Evolutionary conservation across 64 coral and sea anemone genomes (phyloP), one percentile per base, ranked within the genome.

Genomic region (Pocillopora verrucosa): DNA sequence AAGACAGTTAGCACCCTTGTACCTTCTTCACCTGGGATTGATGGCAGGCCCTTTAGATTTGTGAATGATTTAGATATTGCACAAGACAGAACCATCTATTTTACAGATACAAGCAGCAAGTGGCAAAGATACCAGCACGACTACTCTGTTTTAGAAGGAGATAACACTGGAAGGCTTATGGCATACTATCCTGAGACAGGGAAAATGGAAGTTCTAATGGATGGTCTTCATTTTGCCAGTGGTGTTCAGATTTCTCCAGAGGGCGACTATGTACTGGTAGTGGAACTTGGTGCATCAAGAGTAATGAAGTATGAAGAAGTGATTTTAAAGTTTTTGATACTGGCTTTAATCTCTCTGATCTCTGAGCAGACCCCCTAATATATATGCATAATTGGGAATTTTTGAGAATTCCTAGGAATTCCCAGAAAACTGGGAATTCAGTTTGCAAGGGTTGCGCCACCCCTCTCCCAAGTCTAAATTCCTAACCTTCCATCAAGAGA

Each of bases 21-120:
- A 56, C 88, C 95, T 20, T 34, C 88, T 16, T 72, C 77, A 75
- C 88, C 95, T 15, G 95, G 95, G 16, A 74, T 93, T 60, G 59
- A 91, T 73, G 95, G 91, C 61, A 79, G 73, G 22, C 95, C 95
- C 56, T 62, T 96, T 80, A 80, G 19, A n/a, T 91, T 96, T 84
- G 34, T 88, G 20, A 96, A 96, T 79, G 95, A 96, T 65, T 83
- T 96, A 2, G 95, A 93, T 56, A 96, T 96, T 82, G 95, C 81
- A n/a, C 88, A 89, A 37, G 88, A 96, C 88, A 92, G 95, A 13
- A 96, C 95, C 11, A 96, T 96, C 77, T 96, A 96, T 69, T 96
- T 96, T 76, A 96, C 95, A 25, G 95, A 93, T 76, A 91, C 95
- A 58, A 96, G 95, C 60, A 24, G 78, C 10, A 96, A 91, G 62